phyloP scores from a whole-genome alignment of 2,888 invertebrate species.

The Tetheella fluctuosa region DNA sequence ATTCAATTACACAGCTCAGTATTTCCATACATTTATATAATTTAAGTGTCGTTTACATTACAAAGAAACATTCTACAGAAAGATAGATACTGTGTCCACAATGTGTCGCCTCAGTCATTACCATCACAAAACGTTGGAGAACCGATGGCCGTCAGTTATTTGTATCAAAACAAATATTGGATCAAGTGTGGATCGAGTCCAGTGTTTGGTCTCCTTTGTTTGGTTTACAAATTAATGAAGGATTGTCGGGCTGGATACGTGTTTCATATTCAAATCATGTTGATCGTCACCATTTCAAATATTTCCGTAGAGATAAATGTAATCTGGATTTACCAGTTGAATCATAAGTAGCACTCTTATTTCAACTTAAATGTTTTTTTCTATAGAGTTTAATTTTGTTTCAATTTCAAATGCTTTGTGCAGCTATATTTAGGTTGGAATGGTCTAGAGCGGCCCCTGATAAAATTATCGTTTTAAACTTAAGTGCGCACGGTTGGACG shows the following conservation, averaged over 20 bases:
- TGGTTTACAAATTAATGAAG: constrained; percentile 77
- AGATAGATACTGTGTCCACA: constrained; percentile 61
- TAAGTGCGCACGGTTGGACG: constrained; percentile 66
- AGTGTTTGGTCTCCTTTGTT: constrained; percentile 72
- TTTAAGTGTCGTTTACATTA: constrained; percentile 14
- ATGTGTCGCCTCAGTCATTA: constrained; percentile 66
- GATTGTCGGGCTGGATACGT: constrained; percentile 66
- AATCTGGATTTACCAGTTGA: neutral
- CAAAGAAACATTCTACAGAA: constrained; percentile 14
- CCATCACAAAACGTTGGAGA: constrained; percentile 73
- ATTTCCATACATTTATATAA: constrained; percentile 5
- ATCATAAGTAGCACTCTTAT: neutral
- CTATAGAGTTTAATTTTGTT: neutral
- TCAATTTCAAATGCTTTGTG: neutral
- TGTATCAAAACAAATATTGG: constrained; percentile 81
- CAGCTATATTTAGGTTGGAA: constrained; percentile 51
- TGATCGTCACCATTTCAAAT: constrained; percentile 46
- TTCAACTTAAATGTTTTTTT: neutral
- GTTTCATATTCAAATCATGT: constrained; percentile 56
- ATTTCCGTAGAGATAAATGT: constrained; percentile 35
- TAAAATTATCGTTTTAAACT: constrained; percentile 77
- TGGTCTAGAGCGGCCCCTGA: constrained; percentile 49
- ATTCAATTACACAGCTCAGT: constrained; percentile 11
- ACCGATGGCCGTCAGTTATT: constrained; percentile 77
- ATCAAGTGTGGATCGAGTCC: constrained; percentile 78